These are phyloP conservation scores for Steinernema carpocapsae DNA, from an alignment of 2,888 invertebrate genomes.

Conservation along the genomic window DNA sequence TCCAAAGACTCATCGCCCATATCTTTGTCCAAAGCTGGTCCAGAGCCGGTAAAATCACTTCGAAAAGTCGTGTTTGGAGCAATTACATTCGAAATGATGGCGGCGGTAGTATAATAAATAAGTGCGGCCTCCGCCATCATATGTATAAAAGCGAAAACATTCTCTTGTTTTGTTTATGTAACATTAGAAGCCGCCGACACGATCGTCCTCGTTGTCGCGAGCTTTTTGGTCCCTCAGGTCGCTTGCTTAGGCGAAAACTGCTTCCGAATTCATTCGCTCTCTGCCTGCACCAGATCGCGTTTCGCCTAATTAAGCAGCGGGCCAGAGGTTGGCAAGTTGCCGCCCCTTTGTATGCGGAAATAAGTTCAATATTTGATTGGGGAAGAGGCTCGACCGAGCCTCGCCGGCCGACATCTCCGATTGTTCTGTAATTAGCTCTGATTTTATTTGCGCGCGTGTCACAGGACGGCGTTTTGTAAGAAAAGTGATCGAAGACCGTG, in stretches of 20 bases:
- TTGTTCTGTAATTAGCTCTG: conserved; percentile 33
- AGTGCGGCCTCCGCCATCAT: conserved; percentile 33
- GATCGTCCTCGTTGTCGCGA: background rate
- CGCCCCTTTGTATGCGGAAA: conserved; percentile 15
- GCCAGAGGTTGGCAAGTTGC: background rate
- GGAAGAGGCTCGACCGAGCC: background rate
- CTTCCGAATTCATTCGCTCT: background rate
- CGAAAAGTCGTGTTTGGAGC: conserved; percentile 17
- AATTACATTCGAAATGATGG: conserved; percentile 33
- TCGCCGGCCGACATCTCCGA: conserved; percentile 16
- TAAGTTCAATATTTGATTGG: background rate
- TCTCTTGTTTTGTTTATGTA: conserved; percentile 34
- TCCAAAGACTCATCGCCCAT: too few species aligned
- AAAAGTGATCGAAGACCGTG: conserved; percentile 25
- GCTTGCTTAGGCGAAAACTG: background rate
- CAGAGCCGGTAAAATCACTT: background rate
- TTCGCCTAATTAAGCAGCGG: conserved; percentile 14
- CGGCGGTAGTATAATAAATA: conserved; percentile 35
- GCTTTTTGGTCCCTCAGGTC: background rate
- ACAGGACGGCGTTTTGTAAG: conserved; percentile 18
- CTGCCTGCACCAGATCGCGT: background rate
- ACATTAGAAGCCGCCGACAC: conserved; percentile 21
- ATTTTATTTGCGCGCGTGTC: conserved; percentile 32
- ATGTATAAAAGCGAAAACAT: conserved; percentile 33
- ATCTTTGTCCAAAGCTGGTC: too few species aligned